Evolutionary conservation across 1,140 invertebrate genomes (phyloP).

Genomic region (Archivesica marissinica): DNA sequence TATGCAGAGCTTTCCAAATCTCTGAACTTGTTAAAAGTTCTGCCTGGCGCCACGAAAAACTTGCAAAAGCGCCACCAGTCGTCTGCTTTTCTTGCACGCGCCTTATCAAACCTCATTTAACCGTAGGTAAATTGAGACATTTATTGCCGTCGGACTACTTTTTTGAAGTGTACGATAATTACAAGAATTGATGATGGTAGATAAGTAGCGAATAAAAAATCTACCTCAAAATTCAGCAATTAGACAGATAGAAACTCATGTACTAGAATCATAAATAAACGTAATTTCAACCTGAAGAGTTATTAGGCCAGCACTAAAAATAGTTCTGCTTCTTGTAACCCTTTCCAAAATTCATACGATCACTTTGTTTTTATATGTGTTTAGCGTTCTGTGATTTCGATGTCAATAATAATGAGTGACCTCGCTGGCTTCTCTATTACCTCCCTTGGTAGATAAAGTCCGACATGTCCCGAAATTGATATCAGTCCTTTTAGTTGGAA

Average conservation of each 20-base stretch:
- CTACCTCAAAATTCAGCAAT: neutral
- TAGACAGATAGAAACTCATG: neutral
- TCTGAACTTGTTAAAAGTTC: constrained; percentile 56
- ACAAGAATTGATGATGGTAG: constrained; percentile 25
- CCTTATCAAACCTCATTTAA: constrained; percentile 38
- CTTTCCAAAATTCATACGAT: no score
- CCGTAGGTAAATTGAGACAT: constrained; percentile 49
- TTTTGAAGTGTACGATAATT: constrained; percentile 51
- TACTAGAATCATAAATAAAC: no score
- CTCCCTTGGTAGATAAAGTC: no score
- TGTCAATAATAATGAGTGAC: no score
- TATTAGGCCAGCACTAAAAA: no score
- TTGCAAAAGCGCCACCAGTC: constrained; percentile 43
- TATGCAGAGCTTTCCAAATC: constrained; percentile 42
- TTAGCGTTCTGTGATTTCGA: no score
- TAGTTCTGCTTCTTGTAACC: no score
- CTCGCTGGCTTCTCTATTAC: no score
- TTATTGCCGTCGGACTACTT: constrained; percentile 46
- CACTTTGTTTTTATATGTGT: no score
- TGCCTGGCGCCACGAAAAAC: constrained; percentile 58
- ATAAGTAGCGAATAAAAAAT: constrained; percentile 31
- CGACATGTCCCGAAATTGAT: no score
- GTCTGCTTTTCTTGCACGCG: constrained; percentile 50
- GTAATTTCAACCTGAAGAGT: no score
- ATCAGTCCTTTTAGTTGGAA: no score